Base-by-base conservation (phyloP, 2,888 invertebrate genomes). In the Colostygia pectinataria region DNA sequence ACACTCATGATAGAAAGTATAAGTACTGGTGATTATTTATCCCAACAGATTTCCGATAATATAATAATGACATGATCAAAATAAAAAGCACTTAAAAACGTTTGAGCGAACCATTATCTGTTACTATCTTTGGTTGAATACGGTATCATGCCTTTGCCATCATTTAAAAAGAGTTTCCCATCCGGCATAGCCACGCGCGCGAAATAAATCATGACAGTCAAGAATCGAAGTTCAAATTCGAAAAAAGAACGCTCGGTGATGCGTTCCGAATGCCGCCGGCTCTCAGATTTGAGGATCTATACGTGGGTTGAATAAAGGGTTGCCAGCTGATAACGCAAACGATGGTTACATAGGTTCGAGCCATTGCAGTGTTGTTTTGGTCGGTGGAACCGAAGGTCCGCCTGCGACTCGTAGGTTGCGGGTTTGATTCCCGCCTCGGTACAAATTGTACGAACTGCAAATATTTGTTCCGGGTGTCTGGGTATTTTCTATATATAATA, bases 261-360 rank as follows among this genome's bases (percentile, higher is more conserved):
- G 72, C 72, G 69, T 72, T 72, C 65, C 53, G 65, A 70, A 69
- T 65, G 67, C 63, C 59, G 53, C 45, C 49, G 45, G 57, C 37
- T 42, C 57, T 58, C 61, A 57, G 66, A 65, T 68, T 66, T 68
- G 66, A 68, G 63, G 65, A 66, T 63, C 58, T 45, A 52, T 47
- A 64, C 66, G 66, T 65, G 66, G 52, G 27, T 13, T 15, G 65
- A 63, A 65, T 67, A 55, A 33, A 36, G 23, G 25, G 33, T 39
- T 52, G 38, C 42, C 52, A 29, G 13, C 34, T 44, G 9, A 2
- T 24, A 7, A 4, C 5, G 2, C 6, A 0, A 20, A 20, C 31
- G 8, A 8, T 23, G 23, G 6, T 7, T 23, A n/a, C n/a, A n/a
- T n/a, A n/a, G n/a, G n/a, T n/a, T n/a, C n/a, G n/a, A n/a, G n/a